Evolutionary conservation across 2,113 vertebrate genomes (phyloP), one percentile per base, ranked within the genome.

Genomic region (Beaufortia kweichowensis): DNA sequence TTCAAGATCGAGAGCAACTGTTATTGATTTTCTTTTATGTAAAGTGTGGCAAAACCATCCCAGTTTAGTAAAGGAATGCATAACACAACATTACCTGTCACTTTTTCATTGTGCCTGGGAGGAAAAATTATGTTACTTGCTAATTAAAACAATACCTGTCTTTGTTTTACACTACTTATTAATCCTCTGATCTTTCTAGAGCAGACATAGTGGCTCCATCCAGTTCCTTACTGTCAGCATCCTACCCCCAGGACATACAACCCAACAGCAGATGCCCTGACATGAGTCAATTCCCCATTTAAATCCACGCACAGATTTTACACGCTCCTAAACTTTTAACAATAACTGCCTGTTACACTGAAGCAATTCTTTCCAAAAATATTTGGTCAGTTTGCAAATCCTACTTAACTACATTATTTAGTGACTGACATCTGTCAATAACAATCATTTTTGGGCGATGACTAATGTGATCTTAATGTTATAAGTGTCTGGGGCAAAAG

Each of bases 81-180:
- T 24, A 1, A 55, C 17, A 53, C 15, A 31, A 19, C 46, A 68
- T 50, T 26, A 21, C 12, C 19, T 55, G 28, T 55, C 21, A 29
- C 83, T 84, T 69, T 79, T 79, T 85, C 80, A 84, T 87, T 85
- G 82, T 59, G 77, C 80, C 78, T 84, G 23, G 85, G 85, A 86
- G 85, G 87, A 23, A 83, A 89, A 91, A 91, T 90, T 88, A 90
- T 77, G 87, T 92, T 92, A 90, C 87, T 84, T 86, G 86, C 88
- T 91, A 92, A 92, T 92, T 93, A 90, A 91, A 91, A 86, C 66
- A 71, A 82, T 87, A 87, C 83, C 84, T 81, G 77, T 88, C 87
- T 88, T 87, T 86, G 84, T 86, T 76, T 89, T 80, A 65, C 84
- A 83, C 86, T 90, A 91, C 86, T 91, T 91, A 91, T 91, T 90